Base-by-base conservation (phyloP, 2,113 vertebrate genomes). In the Empidonax traillii region DNA sequence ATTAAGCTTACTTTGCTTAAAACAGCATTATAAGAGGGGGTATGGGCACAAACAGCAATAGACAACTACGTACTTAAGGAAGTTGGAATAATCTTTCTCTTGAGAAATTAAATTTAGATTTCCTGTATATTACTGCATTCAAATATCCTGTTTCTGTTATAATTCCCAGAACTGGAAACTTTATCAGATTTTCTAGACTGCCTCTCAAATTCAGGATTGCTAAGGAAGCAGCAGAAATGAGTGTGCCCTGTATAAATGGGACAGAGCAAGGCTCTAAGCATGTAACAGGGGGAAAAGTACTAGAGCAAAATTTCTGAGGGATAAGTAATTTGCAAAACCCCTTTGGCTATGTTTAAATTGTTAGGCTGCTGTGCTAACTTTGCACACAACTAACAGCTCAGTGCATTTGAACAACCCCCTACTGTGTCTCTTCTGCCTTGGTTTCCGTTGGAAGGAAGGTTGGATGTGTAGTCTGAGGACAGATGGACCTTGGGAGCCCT, bases 301-400 rank as follows among this genome's bases (percentile, higher is more conserved):
- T 31, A 65, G 14, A 82, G 18, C 35, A 82, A 79, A 91, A 94
- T 97, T 91, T 93, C 81, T 53, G 71, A 87, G 41, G 58, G 52
- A 37, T 79, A 82, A 72, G 78, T 85, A 71, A 85, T 90, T 94
- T 93, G 53, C 41, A 79, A 79, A 76, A 65, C 8, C 62, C 68
- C 41, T 79, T 85, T 85, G 81, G 80, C 69, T 71, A 25, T 46
- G 19, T 58, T 91, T 69, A 82, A 92, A 47, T 49, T 2, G 8
- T 41, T 63, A 81, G 39, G 62, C 66, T 95, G 39, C 77, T 75
- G 76, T 0, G 6, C 77, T 87, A 61, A 78, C 74, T 95, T 71
- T 55, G 78, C 85, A 87, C 51, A 74, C 39, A 58, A 4, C 77
- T 91, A 82, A 51, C 35, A 81, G 73, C 61, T 71, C 65, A n/a